Conservation (phyloP, 2,888 invertebrate genomes). For the Hemaris fuciformis region DNA sequence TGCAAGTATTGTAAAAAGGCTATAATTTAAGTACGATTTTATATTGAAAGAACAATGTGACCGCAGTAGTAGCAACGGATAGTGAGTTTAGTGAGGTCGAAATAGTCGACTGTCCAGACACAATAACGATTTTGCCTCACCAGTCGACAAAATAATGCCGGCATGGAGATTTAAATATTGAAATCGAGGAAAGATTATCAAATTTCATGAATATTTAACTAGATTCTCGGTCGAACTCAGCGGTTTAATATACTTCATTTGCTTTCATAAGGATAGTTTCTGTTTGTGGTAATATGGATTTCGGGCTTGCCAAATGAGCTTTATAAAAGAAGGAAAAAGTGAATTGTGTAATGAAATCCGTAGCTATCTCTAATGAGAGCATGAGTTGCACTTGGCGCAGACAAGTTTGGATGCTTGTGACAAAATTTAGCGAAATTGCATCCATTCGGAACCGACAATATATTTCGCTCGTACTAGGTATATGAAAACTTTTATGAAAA, state of each 20-base stretch:
- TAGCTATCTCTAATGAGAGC: background rate
- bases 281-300: background rate
- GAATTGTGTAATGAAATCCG: background rate
- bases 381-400: background rate
- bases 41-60: too few species aligned
- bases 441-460: background rate
- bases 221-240: background rate
- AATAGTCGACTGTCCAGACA: too few species aligned
- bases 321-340: background rate
- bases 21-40: too few species aligned
- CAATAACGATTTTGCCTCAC: too few species aligned
- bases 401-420: background rate
- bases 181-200: background rate
- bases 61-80: too few species aligned
- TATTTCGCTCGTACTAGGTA: background rate
- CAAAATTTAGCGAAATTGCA: background rate
- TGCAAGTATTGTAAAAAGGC: too few species aligned
- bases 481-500: background rate
- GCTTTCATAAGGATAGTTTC: background rate
- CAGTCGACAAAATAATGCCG: too few species aligned
- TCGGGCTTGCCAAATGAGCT: background rate
- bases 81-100: too few species aligned
- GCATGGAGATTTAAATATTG: background rate
- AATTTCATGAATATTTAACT: background rate
- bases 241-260: background rate